Evolutionary conservation across 2,113 vertebrate genomes (phyloP), one percentile per base, ranked within the genome.

Genomic region (Macquaria australasica): DNA sequence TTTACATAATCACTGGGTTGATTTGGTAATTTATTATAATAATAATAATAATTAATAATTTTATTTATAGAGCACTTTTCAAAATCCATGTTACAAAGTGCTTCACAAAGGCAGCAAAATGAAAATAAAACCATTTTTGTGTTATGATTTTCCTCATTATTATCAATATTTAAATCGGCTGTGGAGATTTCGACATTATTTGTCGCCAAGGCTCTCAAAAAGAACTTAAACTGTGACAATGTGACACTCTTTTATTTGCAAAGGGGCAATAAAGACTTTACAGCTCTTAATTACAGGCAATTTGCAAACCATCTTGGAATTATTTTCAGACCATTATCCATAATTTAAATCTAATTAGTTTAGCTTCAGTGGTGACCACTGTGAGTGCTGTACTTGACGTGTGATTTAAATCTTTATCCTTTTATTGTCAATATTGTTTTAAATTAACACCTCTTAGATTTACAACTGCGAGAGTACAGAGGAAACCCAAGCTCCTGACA

Each of bases 281-380:
- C 3, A 18, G 50, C 80, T 76, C 71, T 73, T 89, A 73, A 79
- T 83, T 64, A 77, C 14, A 43, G 51, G 85, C 53, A 82, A 69
- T 86, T 87, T 79, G 45, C 55, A 76, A 84, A 76, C 55, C 81
- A 82, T 68, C 50, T 62, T 82, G 71, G 45, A 80, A 82, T 79
- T 78, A 67, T 89, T 89, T 79, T 87, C 66, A 78, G 73, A 31
- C 45, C 60, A 71, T 83, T 81, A 73, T 83, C 68, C 84, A 60
- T 74, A 11, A 68, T 87, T 83, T 70, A 55, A 88, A 83, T 70
- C n/a, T 34, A 88, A 87, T 83, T 75, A 68, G 74, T 59, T 83
- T 71, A 85, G 37, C 53, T 53, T 88, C 39, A 77, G 39, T 78
- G 62, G 45, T 66, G 60, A 79, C 62, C 45, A 51, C 78, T 53